Conservation (phyloP, 2,113 vertebrate species). For the Prionailurus bengalensis region DNA sequence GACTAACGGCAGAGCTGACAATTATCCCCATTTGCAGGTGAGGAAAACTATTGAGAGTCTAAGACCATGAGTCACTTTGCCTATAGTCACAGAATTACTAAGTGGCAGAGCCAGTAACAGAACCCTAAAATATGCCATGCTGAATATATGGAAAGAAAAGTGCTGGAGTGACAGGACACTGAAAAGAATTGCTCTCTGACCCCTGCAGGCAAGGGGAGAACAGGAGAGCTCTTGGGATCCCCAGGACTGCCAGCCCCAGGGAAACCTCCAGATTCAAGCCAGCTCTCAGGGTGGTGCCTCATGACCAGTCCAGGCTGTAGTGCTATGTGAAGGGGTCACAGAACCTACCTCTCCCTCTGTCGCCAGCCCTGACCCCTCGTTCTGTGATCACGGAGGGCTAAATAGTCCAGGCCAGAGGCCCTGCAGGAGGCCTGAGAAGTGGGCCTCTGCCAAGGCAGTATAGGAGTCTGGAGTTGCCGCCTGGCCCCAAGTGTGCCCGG, state of each 20-base stretch:
- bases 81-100: background rate
- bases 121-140: background rate
- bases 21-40: background rate
- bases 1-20: background rate
- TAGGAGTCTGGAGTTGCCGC: background rate
- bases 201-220: background rate
- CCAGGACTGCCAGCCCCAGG: background rate
- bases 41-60: conserved; percentile 13
- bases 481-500: background rate
- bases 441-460: background rate
- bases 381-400: background rate
- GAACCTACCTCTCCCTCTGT: background rate
- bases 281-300: background rate
- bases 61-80: conserved; percentile 2
- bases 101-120: background rate
- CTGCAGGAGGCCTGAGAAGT: background rate
- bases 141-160: background rate
- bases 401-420: background rate
- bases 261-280: background rate
- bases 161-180: background rate
- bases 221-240: background rate
- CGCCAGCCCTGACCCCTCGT: background rate
- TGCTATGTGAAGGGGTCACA: background rate
- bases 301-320: background rate
- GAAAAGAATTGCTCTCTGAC: background rate